These are phyloP conservation scores for Amphiprion ocellaris DNA, from an alignment of 2,113 vertebrate species.

Conservation along the genomic window DNA sequence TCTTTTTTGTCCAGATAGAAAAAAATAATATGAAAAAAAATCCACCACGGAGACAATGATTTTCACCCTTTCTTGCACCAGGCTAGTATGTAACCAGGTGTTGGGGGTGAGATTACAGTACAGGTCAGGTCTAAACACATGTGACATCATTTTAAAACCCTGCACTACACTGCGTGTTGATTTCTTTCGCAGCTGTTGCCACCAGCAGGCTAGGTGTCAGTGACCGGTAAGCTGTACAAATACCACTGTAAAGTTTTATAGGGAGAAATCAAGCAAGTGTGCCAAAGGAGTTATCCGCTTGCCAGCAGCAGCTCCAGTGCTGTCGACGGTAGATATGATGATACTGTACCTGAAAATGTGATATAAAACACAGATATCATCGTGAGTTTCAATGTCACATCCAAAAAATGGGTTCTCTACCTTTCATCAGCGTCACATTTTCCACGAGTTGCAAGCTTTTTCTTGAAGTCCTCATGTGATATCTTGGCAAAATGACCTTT, in stretches of 20 bases:
- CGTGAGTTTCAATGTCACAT: conserved; percentile 9
- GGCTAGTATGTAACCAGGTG: conserved; percentile 20
- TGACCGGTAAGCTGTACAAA: conserved; percentile 68
- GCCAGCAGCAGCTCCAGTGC: conserved; percentile 32
- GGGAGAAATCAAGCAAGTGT: conserved; percentile 68
- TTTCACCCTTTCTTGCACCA: conserved; percentile 6
- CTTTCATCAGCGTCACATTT: neutral
- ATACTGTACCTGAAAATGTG: conserved; percentile 8
- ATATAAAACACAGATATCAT: neutral
- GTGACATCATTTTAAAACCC: conserved; percentile 62
- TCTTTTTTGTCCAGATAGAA: conserved; percentile 18
- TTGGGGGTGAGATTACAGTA: conserved; percentile 31
- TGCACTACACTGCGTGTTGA: conserved; percentile 57
- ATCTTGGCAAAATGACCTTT: conserved; percentile 41
- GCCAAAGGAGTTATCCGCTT: conserved; percentile 67
- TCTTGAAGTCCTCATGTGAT: conserved; percentile 6
- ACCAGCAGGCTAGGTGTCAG: conserved; percentile 71
- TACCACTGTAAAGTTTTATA: conserved; percentile 72
- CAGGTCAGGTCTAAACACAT: conserved; percentile 58
- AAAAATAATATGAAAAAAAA: conserved; percentile 13
- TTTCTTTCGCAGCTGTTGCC: conserved; percentile 73
- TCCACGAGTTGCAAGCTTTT: conserved; percentile 31
- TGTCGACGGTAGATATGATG: conserved; percentile 8
- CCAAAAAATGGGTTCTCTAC: neutral
- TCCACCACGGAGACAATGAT: neutral